Base-by-base conservation (phyloP, 2,113 vertebrate species). In the Thomomys bottae region DNA sequence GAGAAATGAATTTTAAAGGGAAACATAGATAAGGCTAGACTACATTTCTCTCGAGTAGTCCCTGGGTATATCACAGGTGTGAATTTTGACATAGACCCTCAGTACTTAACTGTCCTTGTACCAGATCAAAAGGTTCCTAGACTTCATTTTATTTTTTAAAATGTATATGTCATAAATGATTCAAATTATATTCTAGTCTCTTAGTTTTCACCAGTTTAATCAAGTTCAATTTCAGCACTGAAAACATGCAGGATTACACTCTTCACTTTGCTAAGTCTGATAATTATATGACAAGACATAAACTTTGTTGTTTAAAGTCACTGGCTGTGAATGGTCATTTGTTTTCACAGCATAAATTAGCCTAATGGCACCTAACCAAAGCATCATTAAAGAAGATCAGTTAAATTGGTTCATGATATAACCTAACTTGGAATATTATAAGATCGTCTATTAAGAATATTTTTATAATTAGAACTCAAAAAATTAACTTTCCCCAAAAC, bases 61-160 rank as follows among this genome's bases (percentile, higher is more conserved):
- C 15, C 42, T 5, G 21, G 45, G 36, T n/a, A 66, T 0, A 1
- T 34, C n/a, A 63, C 15, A 3, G 26, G 8, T 32, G 24, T 57
- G 57, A 75, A 17, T 83, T 32, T 76, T 28, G 6, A 75, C 20
- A 71, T 30, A 83, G 49, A 0, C 1, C 2, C 8, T 40, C 26
- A 26, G 28, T 34, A 49, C 7, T 24, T 9, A 3, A 82, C 68
- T 84, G 2, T 78, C 66, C n/a, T 63, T 70, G 45, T 38, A 34
- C 26, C 6, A 85, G 14, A 34, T 57, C 78, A 75, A 45, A 71
- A 49, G 26, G 26, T 26, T 81, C 38, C 21, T 87, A 4, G 6
- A 45, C 21, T 67, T 70, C 59, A 82, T 28, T 72, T 91, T 88
- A 77, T 28, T 21, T 67, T 67, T 93, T 71, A 81, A 54, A 67